A percentile compares a stretch with the other conserved stretches of the same genome.
These are phyloP conservation scores for Dipodomys stephensi DNA, from an alignment of 2,113 vertebrate genomes.

Conservation along the genomic window DNA sequence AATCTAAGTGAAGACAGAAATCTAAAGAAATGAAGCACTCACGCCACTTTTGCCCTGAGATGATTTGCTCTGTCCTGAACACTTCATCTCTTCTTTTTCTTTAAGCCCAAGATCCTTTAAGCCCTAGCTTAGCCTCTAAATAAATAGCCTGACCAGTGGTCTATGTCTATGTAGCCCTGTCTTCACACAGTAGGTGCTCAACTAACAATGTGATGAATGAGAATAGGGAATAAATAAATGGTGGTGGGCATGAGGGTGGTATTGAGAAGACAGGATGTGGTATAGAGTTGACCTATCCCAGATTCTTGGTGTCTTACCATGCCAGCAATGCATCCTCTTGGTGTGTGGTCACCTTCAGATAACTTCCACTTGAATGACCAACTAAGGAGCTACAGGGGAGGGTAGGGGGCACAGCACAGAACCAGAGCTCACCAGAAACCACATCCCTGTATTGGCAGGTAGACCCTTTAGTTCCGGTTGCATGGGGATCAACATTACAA, in stretches of 20 bases:
- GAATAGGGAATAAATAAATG: background rate
- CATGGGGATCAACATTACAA: conserved; percentile 77
- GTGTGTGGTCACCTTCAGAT: conserved; percentile 62
- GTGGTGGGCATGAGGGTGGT: background rate
- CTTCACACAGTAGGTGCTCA: background rate
- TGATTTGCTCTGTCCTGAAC: background rate
- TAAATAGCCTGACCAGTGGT: background rate
- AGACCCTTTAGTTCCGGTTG: background rate
- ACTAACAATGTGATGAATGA: background rate
- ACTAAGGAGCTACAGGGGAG: conserved; percentile 76
- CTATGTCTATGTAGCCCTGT: background rate
- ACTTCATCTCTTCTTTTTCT: background rate
- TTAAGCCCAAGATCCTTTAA: background rate
- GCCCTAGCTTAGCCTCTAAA: background rate
- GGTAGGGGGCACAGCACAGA: conserved; percentile 68
- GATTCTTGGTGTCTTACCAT: conserved; percentile 52
- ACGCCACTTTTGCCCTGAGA: background rate
- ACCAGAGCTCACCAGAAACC: conserved; percentile 77
- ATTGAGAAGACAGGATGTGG: background rate
- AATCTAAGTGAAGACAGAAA: background rate
- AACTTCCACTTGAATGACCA: conserved; percentile 77
- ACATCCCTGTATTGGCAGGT: conserved; percentile 76
- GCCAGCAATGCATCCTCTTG: conserved; percentile 69
- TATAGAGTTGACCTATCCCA: background rate
- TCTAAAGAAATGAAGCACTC: background rate